Evolutionary conservation across 2,888 invertebrate species (phyloP), one percentile per base, ranked within the genome.

Genomic region (Drosophila buzzatii): DNA sequence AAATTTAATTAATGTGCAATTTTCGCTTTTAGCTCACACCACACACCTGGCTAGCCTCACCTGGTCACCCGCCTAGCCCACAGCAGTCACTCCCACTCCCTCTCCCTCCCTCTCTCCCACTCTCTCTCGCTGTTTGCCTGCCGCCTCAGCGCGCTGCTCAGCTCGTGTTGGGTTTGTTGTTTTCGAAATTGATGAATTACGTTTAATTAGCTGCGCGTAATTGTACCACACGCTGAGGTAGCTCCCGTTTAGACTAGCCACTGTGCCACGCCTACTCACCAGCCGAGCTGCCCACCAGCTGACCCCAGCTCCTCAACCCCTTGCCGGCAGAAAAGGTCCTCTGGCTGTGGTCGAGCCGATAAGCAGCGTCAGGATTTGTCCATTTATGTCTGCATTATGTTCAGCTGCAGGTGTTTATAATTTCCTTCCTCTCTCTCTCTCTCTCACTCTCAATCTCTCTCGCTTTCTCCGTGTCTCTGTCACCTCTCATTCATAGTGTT

Each of bases 1-100:
- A 76, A 80, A 81, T 89, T 86, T 81, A 85, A 85, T 85, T 89
- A 85, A 86, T 84, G 84, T 66, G 61, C 81, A 76, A 85, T 89
- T 88, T 85, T 76, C 81, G 73, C 89, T 76, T 85, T 82, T 74
- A 73, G 76, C 72, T 51, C 51, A 35, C 51, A 8, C 51, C 14
- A 3, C n/a, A 6, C 61, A 82, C 45, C 23, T 20, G 70, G 66
- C 58, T 70, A n/a, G n/a, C 49, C 77, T 69, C 23, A 74, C 49
- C 56, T 75, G 70, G 47, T 27, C 20, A 20, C 41, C 45, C 9
- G 23, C 27, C 2, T 45, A 3, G 16, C 27, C 10, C 6, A 33
- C 27, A 20, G 16, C 18, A n/a, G 31, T 14, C 18, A 18, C 16
- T 1, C 23, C 23, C 2, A 23, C 23, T 23, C 23, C 23, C 23